phyloP scores from a whole-genome alignment of 2,888 invertebrate genomes.

The Drosophila anceps region DNA sequence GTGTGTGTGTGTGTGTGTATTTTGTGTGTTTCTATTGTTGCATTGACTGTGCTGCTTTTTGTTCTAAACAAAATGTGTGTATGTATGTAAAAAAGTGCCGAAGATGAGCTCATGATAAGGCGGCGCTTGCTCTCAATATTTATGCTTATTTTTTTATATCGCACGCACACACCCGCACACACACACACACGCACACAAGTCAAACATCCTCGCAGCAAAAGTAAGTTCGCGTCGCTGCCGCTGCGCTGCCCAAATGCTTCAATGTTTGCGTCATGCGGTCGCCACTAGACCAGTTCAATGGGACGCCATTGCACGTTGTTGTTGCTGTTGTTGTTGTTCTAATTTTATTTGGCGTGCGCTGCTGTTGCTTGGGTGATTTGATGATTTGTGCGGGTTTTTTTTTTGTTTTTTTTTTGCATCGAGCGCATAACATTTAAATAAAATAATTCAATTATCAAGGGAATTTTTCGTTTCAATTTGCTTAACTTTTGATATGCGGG shows the following conservation, averaged over 20 bases:
- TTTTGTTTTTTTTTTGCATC: background rate
- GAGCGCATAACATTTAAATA: slow-evolving; percentile 15
- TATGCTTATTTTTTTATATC: slow-evolving; percentile 14
- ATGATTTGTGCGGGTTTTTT: slow-evolving; percentile 1
- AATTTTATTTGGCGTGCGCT: slow-evolving; percentile 49
- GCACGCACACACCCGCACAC: slow-evolving; percentile 12
- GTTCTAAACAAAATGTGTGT: slow-evolving; percentile 28
- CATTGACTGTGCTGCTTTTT: slow-evolving; percentile 22
- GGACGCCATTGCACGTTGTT: slow-evolving; percentile 36
- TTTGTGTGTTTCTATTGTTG: slow-evolving; percentile 32
- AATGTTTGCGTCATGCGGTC: slow-evolving; percentile 47
- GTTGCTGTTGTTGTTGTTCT: slow-evolving; percentile 33
- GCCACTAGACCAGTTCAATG: slow-evolving; percentile 26
- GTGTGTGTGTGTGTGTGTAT: slow-evolving; percentile 14
- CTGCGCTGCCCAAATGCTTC: slow-evolving; percentile 23
- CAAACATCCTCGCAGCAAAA: slow-evolving; percentile 26
- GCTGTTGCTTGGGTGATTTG: slow-evolving; percentile 2
- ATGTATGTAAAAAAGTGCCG: slow-evolving; percentile 17
- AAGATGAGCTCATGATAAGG: slow-evolving; percentile 63
- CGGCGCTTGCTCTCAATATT: slow-evolving; percentile 28
- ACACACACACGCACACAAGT: slow-evolving; percentile 2
- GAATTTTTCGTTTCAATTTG: slow-evolving; percentile 13
- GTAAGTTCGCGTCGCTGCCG: slow-evolving; percentile 42
- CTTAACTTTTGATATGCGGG: background rate
- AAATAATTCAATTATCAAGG: slow-evolving; percentile 45